These are phyloP conservation scores for Metallyticus violacea DNA, from an alignment of 2,888 invertebrate genomes.

Conservation along the genomic window DNA sequence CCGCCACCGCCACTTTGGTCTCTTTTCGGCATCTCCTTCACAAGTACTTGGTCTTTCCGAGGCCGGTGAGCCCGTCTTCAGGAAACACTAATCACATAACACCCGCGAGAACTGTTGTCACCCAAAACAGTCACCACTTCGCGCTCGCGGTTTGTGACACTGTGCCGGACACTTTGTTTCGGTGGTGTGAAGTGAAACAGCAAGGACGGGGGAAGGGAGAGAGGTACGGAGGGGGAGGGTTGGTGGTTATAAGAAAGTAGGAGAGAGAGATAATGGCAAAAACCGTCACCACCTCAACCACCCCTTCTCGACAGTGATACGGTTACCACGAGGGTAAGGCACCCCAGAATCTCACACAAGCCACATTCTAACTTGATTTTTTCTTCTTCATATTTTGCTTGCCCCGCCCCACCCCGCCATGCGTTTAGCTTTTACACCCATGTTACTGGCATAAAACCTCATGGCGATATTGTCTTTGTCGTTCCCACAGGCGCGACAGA, in stretches of 20 bases:
- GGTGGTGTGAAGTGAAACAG: background rate
- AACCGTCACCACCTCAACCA: background rate
- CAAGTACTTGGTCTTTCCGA: background rate
- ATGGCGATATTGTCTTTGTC: constrained; percentile 10
- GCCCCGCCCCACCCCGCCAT: background rate
- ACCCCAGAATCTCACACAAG: background rate
- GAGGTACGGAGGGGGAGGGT: background rate
- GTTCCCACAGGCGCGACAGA: background rate
- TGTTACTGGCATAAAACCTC: constrained; percentile 7
- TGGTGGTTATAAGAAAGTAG: background rate
- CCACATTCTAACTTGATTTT: background rate
- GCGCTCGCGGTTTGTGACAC: background rate
- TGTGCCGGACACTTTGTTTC: constrained; percentile 1
- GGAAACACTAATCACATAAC: background rate
- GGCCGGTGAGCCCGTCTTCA: background rate
- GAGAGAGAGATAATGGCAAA: constrained; percentile 11
- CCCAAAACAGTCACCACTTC: background rate
- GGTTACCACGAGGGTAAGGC: background rate
- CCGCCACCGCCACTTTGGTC: background rate
- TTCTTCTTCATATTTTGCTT: background rate
- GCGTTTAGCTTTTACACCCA: constrained; percentile 17
- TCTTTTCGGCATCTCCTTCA: background rate
- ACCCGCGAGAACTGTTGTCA: background rate
- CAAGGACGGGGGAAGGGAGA: background rate
- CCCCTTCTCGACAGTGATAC: background rate